Evolutionary conservation across 2,888 invertebrate genomes (phyloP).

Genomic region (Oxystoma pomonae): DNA sequence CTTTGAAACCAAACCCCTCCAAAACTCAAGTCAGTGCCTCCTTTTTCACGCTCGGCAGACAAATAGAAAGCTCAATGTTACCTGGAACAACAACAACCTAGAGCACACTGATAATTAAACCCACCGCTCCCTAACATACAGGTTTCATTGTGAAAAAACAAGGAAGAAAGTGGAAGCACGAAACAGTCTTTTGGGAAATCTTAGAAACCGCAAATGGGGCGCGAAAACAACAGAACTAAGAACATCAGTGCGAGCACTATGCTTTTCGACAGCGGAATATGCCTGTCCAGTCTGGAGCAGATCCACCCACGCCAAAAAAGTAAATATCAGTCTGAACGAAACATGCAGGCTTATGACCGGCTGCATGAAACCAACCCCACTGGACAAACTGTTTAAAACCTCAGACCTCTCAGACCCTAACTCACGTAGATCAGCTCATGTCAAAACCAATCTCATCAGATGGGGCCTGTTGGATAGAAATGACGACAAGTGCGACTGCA

Average conservation of each 20-base stretch:
- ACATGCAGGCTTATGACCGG: too few species aligned
- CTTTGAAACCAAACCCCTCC: background rate
- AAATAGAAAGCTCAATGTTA: background rate
- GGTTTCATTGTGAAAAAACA: background rate
- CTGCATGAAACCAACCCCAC: background rate
- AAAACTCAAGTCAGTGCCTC: background rate
- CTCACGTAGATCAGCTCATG: conserved; percentile 8
- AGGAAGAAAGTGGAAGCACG: background rate
- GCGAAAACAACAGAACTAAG: conserved; percentile 1
- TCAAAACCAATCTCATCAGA: conserved; percentile 9
- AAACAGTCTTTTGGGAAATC: background rate
- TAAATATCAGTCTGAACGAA: conserved; percentile 1
- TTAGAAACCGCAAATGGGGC: background rate
- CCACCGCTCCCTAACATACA: conserved; percentile 4
- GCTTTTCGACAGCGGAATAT: conserved; percentile 1
- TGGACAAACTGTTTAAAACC: conserved; percentile 3
- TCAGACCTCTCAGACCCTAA: conserved; percentile 4
- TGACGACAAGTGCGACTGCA: conserved; percentile 10
- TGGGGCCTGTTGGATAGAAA: conserved; percentile 10
- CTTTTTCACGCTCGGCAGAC: background rate
- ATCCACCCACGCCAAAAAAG: conserved; percentile 5
- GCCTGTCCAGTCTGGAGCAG: conserved; percentile 10
- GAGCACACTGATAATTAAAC: background rate
- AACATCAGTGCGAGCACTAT: background rate
- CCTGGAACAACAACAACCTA: background rate